Evolutionary conservation across 2,797 vertebrate genomes (phyloP).

Genomic region (Limnodromus scolopaceus): DNA sequence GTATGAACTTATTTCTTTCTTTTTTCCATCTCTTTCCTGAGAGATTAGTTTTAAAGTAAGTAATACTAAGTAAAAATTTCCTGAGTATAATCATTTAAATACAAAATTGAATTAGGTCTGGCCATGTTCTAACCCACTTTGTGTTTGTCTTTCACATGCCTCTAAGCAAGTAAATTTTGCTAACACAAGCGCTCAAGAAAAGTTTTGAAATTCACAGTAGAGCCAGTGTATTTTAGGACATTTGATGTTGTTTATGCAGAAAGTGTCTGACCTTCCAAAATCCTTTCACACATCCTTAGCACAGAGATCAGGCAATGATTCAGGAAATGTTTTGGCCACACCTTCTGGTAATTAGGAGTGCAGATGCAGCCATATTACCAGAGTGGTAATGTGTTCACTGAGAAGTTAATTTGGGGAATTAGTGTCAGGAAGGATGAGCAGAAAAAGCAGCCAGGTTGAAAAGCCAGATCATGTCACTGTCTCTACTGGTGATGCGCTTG

Average conservation of each 20-base stretch:
- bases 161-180: conserved; percentile 20
- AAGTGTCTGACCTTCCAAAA: conserved; percentile 42
- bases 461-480: background rate
- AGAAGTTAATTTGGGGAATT: conserved; percentile 21
- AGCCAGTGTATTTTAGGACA: background rate
- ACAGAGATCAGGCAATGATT: background rate
- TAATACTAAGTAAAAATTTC: background rate
- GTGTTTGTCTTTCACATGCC: background rate
- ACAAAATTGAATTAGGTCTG: conserved; percentile 13
- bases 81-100: background rate
- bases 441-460: conserved; percentile 18
- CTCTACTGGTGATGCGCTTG: background rate
- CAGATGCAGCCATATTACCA: conserved; percentile 29
- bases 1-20: background rate
- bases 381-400: background rate
- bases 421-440: background rate
- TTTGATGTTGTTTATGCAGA: background rate
- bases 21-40: background rate
- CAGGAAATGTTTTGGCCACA: conserved; percentile 24
- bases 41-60: background rate
- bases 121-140: background rate
- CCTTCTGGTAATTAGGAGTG: conserved; percentile 8
- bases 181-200: background rate
- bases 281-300: conserved; percentile 27
- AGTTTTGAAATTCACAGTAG: background rate